Evolutionary conservation across 2,113 vertebrate species (phyloP).

Genomic region (Zapornia atra): DNA sequence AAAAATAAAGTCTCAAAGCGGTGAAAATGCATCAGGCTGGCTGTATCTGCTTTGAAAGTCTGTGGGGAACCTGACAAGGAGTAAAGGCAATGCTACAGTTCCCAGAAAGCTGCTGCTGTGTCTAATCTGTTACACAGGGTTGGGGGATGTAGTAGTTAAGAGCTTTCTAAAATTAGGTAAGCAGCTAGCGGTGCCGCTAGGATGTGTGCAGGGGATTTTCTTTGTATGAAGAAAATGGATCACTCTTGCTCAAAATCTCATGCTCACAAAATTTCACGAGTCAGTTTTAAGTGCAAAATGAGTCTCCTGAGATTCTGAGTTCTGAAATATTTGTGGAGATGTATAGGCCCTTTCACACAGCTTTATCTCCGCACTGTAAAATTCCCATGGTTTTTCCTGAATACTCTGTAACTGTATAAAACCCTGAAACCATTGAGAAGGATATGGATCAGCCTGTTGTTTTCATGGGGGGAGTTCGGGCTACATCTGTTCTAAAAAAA

Average conservation of each 20-base stretch:
- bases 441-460: background rate
- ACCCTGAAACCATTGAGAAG: background rate
- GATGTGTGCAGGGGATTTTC: background rate
- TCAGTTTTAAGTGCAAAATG: constrained; percentile 73
- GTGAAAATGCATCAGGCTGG: background rate
- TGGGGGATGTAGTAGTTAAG: background rate
- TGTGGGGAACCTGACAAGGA: background rate
- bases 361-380: background rate
- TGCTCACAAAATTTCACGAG: constrained; percentile 51
- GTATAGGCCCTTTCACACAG: constrained; percentile 2
- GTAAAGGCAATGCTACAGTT: background rate
- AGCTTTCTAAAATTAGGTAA: background rate
- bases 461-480: background rate
- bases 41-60: background rate
- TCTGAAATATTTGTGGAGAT: constrained; percentile 6
- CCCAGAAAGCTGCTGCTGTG: background rate
- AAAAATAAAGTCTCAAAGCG: background rate
- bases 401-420: background rate
- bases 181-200: background rate
- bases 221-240: background rate
- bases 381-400: constrained; percentile 7
- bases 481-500: background rate
- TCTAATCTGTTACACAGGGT: background rate
- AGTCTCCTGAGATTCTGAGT: constrained; percentile 3
- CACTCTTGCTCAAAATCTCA: background rate